A percentile compares a stretch with the other conserved stretches of the same genome.
phyloP scores from a whole-genome alignment of 2,797 vertebrate species.

The Pantherophis vulpinus region DNA sequence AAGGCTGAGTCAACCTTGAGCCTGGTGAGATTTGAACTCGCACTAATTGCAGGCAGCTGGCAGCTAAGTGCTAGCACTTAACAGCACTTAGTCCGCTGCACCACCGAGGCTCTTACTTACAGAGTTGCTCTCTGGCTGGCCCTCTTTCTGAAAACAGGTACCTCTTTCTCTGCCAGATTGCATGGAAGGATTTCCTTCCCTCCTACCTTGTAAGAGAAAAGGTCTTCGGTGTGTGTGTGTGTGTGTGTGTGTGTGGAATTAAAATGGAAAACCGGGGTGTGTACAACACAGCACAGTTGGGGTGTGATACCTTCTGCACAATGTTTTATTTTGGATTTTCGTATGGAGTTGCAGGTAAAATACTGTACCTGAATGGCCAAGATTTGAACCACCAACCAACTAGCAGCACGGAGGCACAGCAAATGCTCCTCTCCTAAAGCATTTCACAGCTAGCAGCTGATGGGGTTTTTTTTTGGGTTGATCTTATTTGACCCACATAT shows the following conservation, averaged over 20 bases:
- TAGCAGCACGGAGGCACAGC: background rate
- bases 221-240: background rate
- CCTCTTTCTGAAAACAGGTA: background rate
- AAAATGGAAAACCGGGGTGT: background rate
- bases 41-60: too few relatives aligned
- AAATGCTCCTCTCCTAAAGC: background rate
- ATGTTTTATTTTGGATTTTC: background rate
- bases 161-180: background rate
- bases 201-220: background rate
- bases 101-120: too few relatives aligned
- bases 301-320: background rate
- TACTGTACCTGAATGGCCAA: background rate
- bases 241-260: background rate
- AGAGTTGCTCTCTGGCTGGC: too few relatives aligned
- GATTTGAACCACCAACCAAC: background rate
- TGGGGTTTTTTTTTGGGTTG: too few relatives aligned
- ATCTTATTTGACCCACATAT: background rate
- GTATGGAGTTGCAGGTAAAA: background rate
- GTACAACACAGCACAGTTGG: background rate
- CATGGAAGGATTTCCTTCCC: too few relatives aligned
- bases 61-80: too few relatives aligned
- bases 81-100: too few relatives aligned
- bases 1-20: too few relatives aligned
- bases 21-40: too few relatives aligned
- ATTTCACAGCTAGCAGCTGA: background rate